Percentiles rank a stretch among this genome's conserved stretches.
Conservation (phyloP, 2,888 invertebrate genomes). For the Teleogryllus oceanicus region DNA sequence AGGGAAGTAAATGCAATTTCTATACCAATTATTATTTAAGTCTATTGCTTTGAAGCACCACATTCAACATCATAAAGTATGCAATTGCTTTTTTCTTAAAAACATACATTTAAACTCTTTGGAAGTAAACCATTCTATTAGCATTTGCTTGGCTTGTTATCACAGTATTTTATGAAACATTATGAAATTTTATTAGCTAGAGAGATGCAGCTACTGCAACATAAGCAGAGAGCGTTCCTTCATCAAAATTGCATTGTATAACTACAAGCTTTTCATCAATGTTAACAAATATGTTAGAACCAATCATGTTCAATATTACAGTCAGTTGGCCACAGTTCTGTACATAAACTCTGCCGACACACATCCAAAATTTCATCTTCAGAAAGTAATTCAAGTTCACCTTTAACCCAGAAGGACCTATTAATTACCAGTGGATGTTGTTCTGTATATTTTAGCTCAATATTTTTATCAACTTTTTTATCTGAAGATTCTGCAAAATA, state of each 20-base stretch:
- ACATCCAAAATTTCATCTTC: neutral
- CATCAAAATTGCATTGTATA: neutral
- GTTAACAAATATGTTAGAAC: neutral
- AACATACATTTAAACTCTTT: too few species aligned
- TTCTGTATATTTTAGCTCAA: neutral
- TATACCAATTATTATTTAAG: too few species aligned
- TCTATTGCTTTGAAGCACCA: too few species aligned
- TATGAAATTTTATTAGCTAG: too few species aligned
- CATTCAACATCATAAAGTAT: too few species aligned
- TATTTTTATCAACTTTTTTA: neutral
- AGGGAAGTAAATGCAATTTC: too few species aligned
- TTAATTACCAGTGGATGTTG: neutral
- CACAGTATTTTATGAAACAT: too few species aligned
- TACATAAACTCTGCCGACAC: neutral
- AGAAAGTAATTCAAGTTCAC: neutral
- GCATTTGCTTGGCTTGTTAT: too few species aligned
- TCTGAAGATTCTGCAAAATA: neutral
- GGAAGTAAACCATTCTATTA: too few species aligned
- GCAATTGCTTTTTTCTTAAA: too few species aligned
- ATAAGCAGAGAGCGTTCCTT: neutral
- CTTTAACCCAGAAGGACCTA: neutral
- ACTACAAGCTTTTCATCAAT: neutral
- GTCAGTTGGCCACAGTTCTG: neutral
- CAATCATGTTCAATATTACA: neutral
- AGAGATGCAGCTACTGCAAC: neutral